Conservation (phyloP, 2,113 vertebrate species). For the Atrichornis clamosus region DNA sequence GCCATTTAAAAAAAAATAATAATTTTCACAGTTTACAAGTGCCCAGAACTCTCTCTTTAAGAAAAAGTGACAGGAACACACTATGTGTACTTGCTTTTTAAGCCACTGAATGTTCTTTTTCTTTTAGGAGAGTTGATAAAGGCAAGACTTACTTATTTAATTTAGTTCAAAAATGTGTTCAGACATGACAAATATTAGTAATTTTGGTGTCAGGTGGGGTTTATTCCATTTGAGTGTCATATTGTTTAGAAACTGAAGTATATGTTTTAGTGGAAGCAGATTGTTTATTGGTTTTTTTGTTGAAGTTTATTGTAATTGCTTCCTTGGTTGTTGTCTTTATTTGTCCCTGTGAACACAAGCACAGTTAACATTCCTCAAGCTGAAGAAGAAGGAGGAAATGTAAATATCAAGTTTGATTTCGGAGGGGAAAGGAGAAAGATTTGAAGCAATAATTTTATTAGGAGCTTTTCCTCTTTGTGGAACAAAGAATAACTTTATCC, state of each 20-base stretch:
- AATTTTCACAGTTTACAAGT: constrained; percentile 49
- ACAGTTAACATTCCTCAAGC: neutral
- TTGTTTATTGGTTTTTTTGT: too few relatives aligned
- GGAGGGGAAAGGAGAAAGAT: neutral
- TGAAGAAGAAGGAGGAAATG: neutral
- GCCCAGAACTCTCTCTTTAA: constrained; percentile 43
- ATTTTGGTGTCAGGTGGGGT: constrained; percentile 5
- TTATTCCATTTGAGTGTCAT: constrained; percentile 10
- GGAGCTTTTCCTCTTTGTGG: neutral
- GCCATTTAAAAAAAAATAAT: neutral
- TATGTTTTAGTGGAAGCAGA: constrained; percentile 19
- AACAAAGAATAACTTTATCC: neutral
- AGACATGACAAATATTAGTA: neutral
- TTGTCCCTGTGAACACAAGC: neutral
- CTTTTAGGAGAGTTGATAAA: neutral
- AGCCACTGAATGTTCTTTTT: neutral
- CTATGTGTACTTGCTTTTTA: neutral
- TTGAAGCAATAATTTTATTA: neutral
- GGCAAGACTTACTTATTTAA: neutral
- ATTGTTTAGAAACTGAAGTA: constrained; percentile 18
- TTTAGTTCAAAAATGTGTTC: constrained; percentile 23
- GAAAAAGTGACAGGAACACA: neutral
- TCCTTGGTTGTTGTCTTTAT: neutral
- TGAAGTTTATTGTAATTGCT: neutral
- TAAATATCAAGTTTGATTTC: neutral